Conservation (phyloP, 1,140 invertebrate genomes). For the Caenorhabditis brenneri region DNA sequence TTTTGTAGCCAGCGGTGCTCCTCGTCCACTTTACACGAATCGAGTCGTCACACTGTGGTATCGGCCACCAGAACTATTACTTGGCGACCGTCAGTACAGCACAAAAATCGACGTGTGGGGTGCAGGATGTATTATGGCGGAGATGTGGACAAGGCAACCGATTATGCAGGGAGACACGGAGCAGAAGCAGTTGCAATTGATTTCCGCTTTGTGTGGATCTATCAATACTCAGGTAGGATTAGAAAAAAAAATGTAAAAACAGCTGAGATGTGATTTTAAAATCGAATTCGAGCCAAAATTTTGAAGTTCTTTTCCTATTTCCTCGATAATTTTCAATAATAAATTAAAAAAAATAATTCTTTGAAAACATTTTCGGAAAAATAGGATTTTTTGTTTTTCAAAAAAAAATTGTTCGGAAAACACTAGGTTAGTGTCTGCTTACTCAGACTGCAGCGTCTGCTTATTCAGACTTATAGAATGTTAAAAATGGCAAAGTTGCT, state of each 20-base stretch:
- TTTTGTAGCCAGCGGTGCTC: background rate
- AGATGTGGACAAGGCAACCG: conserved; percentile 92
- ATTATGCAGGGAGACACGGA: conserved; percentile 88
- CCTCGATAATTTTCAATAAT: too few relatives aligned
- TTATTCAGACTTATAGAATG: too few relatives aligned
- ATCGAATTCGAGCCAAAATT: too few relatives aligned
- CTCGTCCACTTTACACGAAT: conserved; percentile 82
- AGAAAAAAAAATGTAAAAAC: background rate
- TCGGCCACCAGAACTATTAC: conserved; percentile 84
- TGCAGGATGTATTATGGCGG: conserved; percentile 97
- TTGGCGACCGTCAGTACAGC: conserved; percentile 86
- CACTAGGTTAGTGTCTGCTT: too few relatives aligned
- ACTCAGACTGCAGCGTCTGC: too few relatives aligned
- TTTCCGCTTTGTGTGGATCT: conserved; percentile 93
- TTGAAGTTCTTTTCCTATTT: too few relatives aligned
- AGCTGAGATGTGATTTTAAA: too few relatives aligned
- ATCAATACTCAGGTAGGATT: conserved; percentile 80
- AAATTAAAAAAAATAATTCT: too few relatives aligned
- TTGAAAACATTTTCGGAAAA: too few relatives aligned
- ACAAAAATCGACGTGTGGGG: conserved; percentile 97
- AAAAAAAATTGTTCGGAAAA: too few relatives aligned
- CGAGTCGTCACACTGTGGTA: conserved; percentile 98
- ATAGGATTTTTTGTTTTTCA: too few relatives aligned
- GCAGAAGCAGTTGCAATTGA: conserved; percentile 91
- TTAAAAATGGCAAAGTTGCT: background rate